Base-by-base conservation (phyloP, 2,113 vertebrate genomes). In the Nerophis ophidion region DNA sequence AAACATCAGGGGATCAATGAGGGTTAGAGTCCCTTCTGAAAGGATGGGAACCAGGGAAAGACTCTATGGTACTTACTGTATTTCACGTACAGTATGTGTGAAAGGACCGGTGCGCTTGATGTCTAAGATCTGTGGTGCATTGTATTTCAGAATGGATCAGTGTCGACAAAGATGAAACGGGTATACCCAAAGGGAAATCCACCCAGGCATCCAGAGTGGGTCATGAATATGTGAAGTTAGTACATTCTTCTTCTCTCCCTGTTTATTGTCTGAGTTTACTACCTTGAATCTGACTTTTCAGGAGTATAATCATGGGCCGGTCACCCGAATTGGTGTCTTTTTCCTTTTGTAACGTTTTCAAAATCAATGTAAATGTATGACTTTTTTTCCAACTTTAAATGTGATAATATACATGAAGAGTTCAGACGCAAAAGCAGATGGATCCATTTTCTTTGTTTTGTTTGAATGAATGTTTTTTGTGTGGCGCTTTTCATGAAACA, bases 1-100 rank as follows among this genome's bases (percentile, higher is more conserved):
- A 64, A 98, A 98, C 82, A 98, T 98, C 87, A 90, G 96, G 0
- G 96, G 96, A 6, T 96, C 92, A 81, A 98, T 98, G 96, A 93
- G 92, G 80, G 96, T 98, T 70, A 86, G 95, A 51, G 96, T 98
- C 35, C 96, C 96, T 0, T 88, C 93, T 0, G 96, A 98, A 76
- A 91, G 95, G 64, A 83, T 95, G 90, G 95, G 95, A 66, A 98
- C 96, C 76, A 91, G 96, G 0, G 95, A 98, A 78, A 86, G 96
- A 59, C 92, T 98, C 47, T 98, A 98, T 0, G 95, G 96, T 98
- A 89, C 52, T 33, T 3, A 15, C 33, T 51, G 9, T 55, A 33
- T 47, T 35, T 54, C 8, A n/a, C 17, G 7, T 35, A 36, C 16
- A 26, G 5, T 16, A 5, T 26, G 2, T 55, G 15, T 55, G 15